Evolutionary conservation across 23 tunicate genomes (phyloP).

Genomic region (Phallusia fumigata): DNA sequence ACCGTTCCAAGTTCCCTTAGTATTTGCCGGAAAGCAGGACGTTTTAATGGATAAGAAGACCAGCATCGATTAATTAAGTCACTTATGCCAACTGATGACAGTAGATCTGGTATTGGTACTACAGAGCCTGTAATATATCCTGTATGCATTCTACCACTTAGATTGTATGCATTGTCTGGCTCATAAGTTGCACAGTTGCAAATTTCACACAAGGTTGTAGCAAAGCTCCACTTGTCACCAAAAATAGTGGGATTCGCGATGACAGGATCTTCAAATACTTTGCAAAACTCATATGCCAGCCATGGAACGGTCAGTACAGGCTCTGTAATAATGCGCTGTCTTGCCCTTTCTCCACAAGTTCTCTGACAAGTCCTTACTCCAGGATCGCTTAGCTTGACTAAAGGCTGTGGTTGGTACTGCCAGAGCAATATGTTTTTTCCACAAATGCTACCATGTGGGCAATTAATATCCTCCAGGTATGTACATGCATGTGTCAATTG

Average conservation of each 20-base stretch:
- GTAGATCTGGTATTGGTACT: constrained; percentile 40
- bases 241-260: constrained; percentile 25
- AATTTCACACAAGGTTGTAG: constrained; percentile 84
- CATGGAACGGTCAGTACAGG: constrained; percentile 73
- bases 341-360: constrained; percentile 16
- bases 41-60: constrained; percentile 33
- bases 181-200: constrained; percentile 21
- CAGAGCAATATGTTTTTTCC: constrained; percentile 78
- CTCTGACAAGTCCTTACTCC: constrained; percentile 35
- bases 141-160: constrained; percentile 17
- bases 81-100: constrained; percentile 13
- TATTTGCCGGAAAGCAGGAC: constrained; percentile 70
- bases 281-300: constrained; percentile 86
- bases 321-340: constrained; percentile 18
- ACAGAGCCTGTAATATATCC: constrained; percentile 24
- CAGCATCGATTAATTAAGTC: constrained; percentile 53
- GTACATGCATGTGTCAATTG: constrained; percentile 81
- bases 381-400: constrained; percentile 72
- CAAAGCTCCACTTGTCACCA: constrained; percentile 91
- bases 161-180: constrained; percentile 11
- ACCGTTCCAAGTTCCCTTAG: constrained; percentile 74
- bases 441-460: constrained; percentile 73
- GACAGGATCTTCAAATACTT: constrained; percentile 8
- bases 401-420: constrained; percentile 65
- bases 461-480: constrained; percentile 64